Percentiles rank a stretch among this genome's conserved stretches.
Evolutionary conservation across 1,140 invertebrate species (phyloP).

Genomic region (Hycleus phaleratus): DNA sequence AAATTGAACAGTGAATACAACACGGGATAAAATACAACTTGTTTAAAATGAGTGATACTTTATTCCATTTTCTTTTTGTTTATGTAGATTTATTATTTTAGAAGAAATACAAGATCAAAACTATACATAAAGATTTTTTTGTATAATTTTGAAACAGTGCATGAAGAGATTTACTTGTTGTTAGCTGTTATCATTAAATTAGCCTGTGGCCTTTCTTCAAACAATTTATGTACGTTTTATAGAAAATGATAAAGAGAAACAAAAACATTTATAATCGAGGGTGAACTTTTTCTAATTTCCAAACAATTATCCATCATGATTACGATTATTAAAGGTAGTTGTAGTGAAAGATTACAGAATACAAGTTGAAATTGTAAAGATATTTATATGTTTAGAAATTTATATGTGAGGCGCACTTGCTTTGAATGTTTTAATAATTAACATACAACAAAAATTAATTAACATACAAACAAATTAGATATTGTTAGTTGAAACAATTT

Average conservation of each 20-base stretch:
- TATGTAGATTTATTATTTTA: constrained; percentile 1
- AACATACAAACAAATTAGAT: background rate
- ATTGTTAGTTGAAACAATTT: constrained; percentile 7
- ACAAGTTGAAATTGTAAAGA: constrained; percentile 11
- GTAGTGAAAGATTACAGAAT: background rate
- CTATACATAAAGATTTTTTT: no score
- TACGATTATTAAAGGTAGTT: no score
- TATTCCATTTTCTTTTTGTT: background rate
- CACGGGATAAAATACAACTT: no score
- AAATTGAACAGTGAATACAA: background rate
- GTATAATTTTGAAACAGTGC: background rate
- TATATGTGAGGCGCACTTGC: constrained; percentile 14
- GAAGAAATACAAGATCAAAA: no score
- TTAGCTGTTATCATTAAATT: constrained; percentile 15
- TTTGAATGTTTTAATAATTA: constrained; percentile 25
- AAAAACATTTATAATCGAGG: no score
- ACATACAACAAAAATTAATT: constrained; percentile 3
- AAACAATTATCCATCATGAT: no score
- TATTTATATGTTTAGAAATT: constrained; percentile 12
- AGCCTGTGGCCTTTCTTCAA: constrained; percentile 19
- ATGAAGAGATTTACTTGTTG: constrained; percentile 17
- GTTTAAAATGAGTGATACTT: no score
- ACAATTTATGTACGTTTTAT: constrained; percentile 1
- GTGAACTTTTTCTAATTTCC: no score
- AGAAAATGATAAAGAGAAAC: no score